phyloP scores from a whole-genome alignment of 2,113 vertebrate genomes.

The Tor tambroides region DNA sequence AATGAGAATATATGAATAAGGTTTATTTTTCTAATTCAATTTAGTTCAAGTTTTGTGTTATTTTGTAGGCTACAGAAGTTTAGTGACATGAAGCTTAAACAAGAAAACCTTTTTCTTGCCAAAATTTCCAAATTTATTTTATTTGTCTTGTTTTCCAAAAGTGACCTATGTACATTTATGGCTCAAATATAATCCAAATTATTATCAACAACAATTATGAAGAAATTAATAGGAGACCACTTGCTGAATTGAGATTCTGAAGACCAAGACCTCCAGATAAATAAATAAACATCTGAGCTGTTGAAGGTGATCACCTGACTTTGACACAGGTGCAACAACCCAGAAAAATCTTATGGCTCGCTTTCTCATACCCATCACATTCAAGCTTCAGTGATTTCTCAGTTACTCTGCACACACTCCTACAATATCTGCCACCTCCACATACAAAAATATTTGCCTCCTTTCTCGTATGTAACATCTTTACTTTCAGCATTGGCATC shows the following conservation, averaged over 20 bases:
- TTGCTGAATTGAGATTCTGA: not conserved
- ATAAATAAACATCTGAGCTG: not conserved
- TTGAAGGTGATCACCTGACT: not conserved
- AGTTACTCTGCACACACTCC: not conserved
- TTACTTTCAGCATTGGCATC: not conserved
- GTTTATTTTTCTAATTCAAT: no score
- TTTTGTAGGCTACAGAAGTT: no score
- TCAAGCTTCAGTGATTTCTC: not conserved
- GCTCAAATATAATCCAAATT: not conserved
- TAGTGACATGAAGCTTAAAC: no score
- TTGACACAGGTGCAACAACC: not conserved
- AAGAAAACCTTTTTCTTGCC: no score
- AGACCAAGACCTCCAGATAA: not conserved
- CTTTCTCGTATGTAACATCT: not conserved
- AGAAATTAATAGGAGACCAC: not conserved
- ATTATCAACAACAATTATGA: not conserved
- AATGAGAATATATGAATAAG: not conserved
- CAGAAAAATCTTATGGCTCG: not conserved
- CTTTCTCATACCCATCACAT: not conserved
- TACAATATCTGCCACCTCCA: not conserved
- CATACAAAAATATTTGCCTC: not conserved
- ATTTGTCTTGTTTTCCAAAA: no score
- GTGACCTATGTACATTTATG: no score
- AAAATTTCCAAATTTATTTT: no score
- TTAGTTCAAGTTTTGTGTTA: no score